phyloP scores from a whole-genome alignment of 2,888 invertebrate species.

The Amorpha juglandis region DNA sequence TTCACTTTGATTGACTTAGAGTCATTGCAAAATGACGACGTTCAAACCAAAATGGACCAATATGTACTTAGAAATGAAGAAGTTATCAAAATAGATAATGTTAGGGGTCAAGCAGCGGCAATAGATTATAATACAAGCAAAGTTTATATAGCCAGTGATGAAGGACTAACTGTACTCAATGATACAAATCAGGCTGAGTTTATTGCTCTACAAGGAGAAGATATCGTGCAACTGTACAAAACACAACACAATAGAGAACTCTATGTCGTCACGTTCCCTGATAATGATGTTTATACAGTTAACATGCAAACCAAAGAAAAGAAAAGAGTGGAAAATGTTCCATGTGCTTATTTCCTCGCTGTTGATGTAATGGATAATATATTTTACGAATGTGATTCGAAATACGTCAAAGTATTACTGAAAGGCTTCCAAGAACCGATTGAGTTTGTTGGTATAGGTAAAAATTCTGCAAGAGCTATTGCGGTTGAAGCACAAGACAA shows the following conservation, averaged over 20 bases:
- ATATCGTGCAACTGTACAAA: slow-evolving; percentile 73
- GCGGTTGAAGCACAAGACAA: slow-evolving; percentile 54
- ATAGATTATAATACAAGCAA: slow-evolving; percentile 61
- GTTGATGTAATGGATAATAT: slow-evolving; percentile 69
- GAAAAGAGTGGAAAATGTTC: slow-evolving; percentile 60
- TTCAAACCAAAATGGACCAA: slow-evolving; percentile 78
- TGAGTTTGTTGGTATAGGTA: slow-evolving; percentile 72
- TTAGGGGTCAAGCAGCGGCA: slow-evolving; percentile 72
- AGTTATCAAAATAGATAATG: slow-evolving; percentile 65
- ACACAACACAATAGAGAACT: slow-evolving; percentile 57
- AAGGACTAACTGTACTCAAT: slow-evolving; percentile 65
- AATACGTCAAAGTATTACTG: slow-evolving; percentile 71
- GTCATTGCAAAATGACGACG: slow-evolving; percentile 67
- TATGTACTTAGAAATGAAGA: slow-evolving; percentile 63
- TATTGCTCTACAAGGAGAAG: slow-evolving; percentile 68
- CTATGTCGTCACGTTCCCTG: slow-evolving; percentile 69
- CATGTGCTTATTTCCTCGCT: slow-evolving; percentile 73
- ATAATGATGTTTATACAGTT: slow-evolving; percentile 67
- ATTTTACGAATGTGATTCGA: slow-evolving; percentile 76
- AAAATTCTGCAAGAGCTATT: slow-evolving; percentile 70
- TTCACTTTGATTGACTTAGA: slow-evolving; percentile 76
- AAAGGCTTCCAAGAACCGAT: slow-evolving; percentile 74
- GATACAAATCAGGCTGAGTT: slow-evolving; percentile 61
- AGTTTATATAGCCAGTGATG: slow-evolving; percentile 71
- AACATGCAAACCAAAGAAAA: slow-evolving; percentile 67